phyloP scores from a whole-genome alignment of 2,888 invertebrate species.

The Dichetophora obliterata region DNA sequence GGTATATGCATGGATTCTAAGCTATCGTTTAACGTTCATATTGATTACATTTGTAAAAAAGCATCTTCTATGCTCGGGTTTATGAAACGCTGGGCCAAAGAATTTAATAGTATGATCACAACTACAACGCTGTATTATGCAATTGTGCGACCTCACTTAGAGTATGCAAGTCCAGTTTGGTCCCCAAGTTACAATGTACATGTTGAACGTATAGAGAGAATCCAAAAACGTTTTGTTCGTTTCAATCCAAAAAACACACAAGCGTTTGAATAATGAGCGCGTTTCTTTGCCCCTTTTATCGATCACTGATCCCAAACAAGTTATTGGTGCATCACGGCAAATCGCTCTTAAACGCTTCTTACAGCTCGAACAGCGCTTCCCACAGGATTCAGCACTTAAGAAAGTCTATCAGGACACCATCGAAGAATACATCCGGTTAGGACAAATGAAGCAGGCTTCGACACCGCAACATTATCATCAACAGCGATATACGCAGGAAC shows the following conservation, averaged over 20 bases:
- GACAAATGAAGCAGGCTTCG: constrained; percentile 30
- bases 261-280: constrained; percentile 2
- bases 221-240: not conserved
- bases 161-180: too few species aligned
- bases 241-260: not conserved
- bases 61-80: too few species aligned
- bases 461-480: not conserved
- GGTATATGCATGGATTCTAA: too few species aligned
- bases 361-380: constrained; percentile 20
- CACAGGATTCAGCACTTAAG: constrained; percentile 14
- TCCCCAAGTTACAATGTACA: too few species aligned
- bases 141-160: too few species aligned
- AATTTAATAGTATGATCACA: too few species aligned
- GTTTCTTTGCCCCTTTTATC: constrained; percentile 28
- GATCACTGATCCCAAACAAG: not conserved
- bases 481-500: not conserved
- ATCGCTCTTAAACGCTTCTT: constrained; percentile 38
- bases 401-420: constrained; percentile 28
- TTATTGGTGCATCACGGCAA: constrained; percentile 28
- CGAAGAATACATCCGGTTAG: constrained; percentile 30
- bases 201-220: constrained; percentile 29
- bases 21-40: too few species aligned
- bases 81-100: too few species aligned
- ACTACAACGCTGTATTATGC: too few species aligned
- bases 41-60: too few species aligned